Conservation (phyloP, 1,140 invertebrate genomes). For the Drosophila auraria region DNA sequence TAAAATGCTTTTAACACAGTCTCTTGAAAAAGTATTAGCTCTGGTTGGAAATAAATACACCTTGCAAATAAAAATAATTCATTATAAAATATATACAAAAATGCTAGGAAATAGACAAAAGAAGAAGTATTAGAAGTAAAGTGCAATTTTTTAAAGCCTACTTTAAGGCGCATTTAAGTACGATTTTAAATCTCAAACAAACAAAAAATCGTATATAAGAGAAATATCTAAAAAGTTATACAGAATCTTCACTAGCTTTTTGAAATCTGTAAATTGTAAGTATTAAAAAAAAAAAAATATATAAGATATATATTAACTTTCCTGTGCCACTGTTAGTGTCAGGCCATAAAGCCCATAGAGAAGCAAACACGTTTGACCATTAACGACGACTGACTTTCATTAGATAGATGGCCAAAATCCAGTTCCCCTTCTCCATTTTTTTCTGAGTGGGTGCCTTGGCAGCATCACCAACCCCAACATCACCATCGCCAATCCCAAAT, state of each 20-base stretch:
- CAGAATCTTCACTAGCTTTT: background rate
- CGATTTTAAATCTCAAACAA: background rate
- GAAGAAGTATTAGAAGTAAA: no score
- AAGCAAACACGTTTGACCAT: conserved; percentile 68
- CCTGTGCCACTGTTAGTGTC: conserved; percentile 38
- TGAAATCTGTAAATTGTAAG: background rate
- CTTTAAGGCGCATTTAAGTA: background rate
- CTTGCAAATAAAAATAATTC: background rate
- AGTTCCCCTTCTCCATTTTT: conserved; percentile 55
- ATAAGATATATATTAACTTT: conserved; percentile 5
- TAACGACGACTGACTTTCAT: conserved; percentile 49
- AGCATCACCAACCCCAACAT: conserved; percentile 21
- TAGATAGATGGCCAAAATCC: conserved; percentile 55
- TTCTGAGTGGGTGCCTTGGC: conserved; percentile 44
- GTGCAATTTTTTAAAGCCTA: no score
- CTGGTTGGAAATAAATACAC: no score
- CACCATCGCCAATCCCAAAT: background rate
- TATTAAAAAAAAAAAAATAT: background rate
- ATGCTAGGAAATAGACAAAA: no score
- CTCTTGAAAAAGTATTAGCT: background rate
- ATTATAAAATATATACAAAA: no score
- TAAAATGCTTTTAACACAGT: background rate
- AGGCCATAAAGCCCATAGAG: conserved; percentile 39
- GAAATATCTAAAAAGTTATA: background rate
- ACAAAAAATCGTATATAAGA: background rate